phyloP scores from a whole-genome alignment of 2,113 vertebrate genomes.

The Brachirus orientalis region DNA sequence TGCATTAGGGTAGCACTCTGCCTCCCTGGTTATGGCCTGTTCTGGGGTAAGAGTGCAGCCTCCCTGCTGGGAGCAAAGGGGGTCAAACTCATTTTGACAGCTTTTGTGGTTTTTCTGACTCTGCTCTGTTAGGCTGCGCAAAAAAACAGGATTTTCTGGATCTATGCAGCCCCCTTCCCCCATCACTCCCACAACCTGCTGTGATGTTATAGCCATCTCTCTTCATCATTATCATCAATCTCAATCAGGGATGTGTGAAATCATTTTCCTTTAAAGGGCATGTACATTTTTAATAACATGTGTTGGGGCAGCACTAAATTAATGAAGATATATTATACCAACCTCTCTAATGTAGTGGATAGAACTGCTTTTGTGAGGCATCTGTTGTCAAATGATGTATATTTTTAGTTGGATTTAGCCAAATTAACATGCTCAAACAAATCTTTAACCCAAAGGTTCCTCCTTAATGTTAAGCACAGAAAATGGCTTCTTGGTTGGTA shows the following conservation, averaged over 20 bases:
- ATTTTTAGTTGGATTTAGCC: no score
- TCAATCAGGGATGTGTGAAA: background rate
- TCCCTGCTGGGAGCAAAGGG: constrained; percentile 60
- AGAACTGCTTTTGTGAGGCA: background rate
- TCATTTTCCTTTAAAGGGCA: background rate
- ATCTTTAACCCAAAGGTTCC: background rate
- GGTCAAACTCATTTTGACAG: constrained; percentile 51
- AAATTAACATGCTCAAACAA: background rate
- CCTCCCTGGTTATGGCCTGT: constrained; percentile 10
- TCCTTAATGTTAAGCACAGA: no score
- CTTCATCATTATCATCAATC: background rate
- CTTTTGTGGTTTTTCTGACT: background rate
- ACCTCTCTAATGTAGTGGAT: background rate
- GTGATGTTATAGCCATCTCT: constrained; percentile 1
- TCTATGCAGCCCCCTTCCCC: background rate
- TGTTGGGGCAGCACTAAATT: background rate
- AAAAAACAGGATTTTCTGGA: background rate
- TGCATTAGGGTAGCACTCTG: constrained; percentile 17
- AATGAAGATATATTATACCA: background rate
- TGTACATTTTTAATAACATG: background rate
- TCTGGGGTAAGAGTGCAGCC: constrained; percentile 25
- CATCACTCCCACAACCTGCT: background rate
- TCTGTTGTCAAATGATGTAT: no score
- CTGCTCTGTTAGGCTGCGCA: constrained; percentile 25
- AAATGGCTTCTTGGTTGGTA: no score